Base-by-base conservation (phyloP, 2,888 invertebrate species). In the Tetrapedia diversipes region DNA sequence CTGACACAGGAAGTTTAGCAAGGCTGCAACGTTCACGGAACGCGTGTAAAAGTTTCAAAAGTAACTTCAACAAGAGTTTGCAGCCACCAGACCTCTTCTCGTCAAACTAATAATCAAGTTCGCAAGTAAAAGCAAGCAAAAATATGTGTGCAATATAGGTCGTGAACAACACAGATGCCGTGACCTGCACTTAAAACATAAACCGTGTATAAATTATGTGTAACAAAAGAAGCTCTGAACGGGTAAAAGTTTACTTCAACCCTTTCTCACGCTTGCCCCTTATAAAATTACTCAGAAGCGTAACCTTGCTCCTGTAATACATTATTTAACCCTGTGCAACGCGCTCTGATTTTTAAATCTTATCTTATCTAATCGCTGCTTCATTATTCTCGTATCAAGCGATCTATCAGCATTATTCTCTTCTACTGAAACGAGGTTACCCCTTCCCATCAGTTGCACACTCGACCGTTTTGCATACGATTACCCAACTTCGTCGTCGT, bases 221-320 rank as follows among this genome's bases (percentile, higher is more conserved):
- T 39, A 57, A 19, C 24, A 24, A 56, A 14, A 47, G 37, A 56
- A 45, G 45, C 19, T 32, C 53, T 43, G 6, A 43, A n/a, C 37
- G n/a, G 37, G n/a, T 16, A 53, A 43, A 53, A 64, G 53, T 54
- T 43, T 53, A 6, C 22, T 0, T 11, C 16, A 14, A 24, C 29
- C 10, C 19, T n/a, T 22, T 27, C 8, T 19, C 6, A 29, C 24
- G 41, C 32, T 7, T 51, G n/a, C n/a, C 14, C 19, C 49, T 29
- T 24, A 6, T 14, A 16, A 19, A 34, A 4, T n/a, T n/a, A n/a
- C n/a, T n/a, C n/a, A n/a, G n/a, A n/a, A n/a, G n/a, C n/a, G n/a
- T n/a, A n/a, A n/a, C n/a, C n/a, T n/a, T n/a, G n/a, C n/a, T n/a
- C n/a, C n/a, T n/a, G n/a, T n/a, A n/a, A n/a, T n/a, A n/a, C n/a